Base-by-base conservation (phyloP, 2,888 invertebrate genomes). In the Isoperla grammatica region DNA sequence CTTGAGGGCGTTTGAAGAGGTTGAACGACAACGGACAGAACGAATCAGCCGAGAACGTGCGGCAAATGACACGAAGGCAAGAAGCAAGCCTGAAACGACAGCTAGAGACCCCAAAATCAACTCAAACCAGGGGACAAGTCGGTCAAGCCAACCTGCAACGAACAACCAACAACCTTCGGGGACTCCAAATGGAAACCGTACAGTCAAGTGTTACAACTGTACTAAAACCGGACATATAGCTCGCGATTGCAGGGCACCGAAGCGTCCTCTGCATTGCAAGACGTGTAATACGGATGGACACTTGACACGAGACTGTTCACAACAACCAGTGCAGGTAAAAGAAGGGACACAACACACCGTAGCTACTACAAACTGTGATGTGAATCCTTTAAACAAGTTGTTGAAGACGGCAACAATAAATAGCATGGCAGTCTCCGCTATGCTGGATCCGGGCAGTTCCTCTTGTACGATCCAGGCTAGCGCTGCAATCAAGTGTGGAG, bases 401-500 rank as follows among this genome's bases (percentile, higher is more conserved):
- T 29, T 53, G 37, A 53, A 53, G 19, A 11, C 37, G 17, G 37
- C 20, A 53, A 53, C 37, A 12, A 50, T 23, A 17, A 43, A 42
- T 12, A 22, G 49, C 45, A 22, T 13, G 6, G 12, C 56, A 6
- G 43, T 56, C 11, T 13, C 45, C 11, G 57, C 13, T n/a, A 19
- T 57, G 13, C 12, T 57, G 13, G 48, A 57, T 17, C 15, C 48
- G 6, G 48, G 57, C 5, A 57, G 57, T 35, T 53, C 53, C 12
- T 19, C 37, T 20, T 53, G 53, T 37, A 53, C 53, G 8, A 53
- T 53, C 39, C 15, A 15, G 19, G 9, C 39, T n/a, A 53, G 19
- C n/a, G 53, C 53, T 37, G 46, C 46, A 46, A 22, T 22, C 19
- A 46, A 46, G 22, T 46, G 46, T 46, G 46, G 46, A 17, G 19